Base-by-base conservation (phyloP, 1,140 invertebrate genomes). In the Contarinia nasturtii region DNA sequence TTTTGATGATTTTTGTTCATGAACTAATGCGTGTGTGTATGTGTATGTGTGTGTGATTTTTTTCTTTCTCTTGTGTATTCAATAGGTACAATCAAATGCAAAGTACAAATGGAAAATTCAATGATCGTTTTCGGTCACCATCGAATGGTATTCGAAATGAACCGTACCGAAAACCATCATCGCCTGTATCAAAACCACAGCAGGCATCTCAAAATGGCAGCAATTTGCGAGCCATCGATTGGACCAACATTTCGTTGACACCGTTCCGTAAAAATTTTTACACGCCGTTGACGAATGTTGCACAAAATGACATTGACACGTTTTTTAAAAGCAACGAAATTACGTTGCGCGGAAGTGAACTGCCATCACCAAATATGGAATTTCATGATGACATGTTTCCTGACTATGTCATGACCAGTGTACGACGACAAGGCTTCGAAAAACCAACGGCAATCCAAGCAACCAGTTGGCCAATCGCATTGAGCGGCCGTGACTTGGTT, bases 181-280 rank as follows among this genome's bases (percentile, higher is more conserved):
- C 27, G 27, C 4, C 27, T 27, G 27, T n/a, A n/a, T n/a, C 27
- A 27, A 27, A 27, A 27, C 27, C 27, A 27, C 27, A 27, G 27
- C 27, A 27, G 27, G n/a, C n/a, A n/a, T 27, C 27, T 3, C 27
- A 27, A 27, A 27, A 27, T 27, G 27, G 27, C 10, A 27, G 27
- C 27, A 72, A 68, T 49, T 66, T 91, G 49, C 65, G 77, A 12
- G 81, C 80, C 52, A 83, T 83, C 5, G 76, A 80, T 54, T 94
- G 88, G 87, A 81, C 82, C 53, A 60, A 75, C n/a, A 71, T 75
- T 51, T 73, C 73, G 46, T 61, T 94, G 5, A 79, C 81, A 48
- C 82, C 86, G 5, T 92, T 95, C 65, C 84, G 89, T 57, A 94
- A 94, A 69, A 85, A 92, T 57, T 95, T 95, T 59, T 95, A 94